Evolutionary conservation across 2,797 vertebrate species (phyloP).

Genomic region (Meriones psammophilus): DNA sequence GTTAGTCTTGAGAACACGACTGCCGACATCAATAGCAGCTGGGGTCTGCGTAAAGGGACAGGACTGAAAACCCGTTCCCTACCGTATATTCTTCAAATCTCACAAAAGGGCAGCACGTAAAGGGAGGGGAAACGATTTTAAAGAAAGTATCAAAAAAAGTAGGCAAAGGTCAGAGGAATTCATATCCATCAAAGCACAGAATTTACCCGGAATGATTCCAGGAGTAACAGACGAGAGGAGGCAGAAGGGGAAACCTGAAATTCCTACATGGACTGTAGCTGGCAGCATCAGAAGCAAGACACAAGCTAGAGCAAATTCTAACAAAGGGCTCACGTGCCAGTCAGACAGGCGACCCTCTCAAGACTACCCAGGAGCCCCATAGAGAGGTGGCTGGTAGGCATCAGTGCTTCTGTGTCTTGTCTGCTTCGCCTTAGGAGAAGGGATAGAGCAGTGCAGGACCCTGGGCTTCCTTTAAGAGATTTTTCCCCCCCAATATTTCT

Average conservation of each 20-base stretch:
- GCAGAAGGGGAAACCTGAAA: neutral
- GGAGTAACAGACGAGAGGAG: neutral
- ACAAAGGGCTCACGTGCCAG: neutral
- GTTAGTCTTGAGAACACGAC: neutral
- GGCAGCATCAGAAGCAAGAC: constrained; percentile 19
- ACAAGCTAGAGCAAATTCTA: constrained; percentile 10
- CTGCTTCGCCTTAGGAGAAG: neutral
- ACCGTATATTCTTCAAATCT: no score
- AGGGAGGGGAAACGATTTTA: neutral
- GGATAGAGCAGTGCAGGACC: neutral
- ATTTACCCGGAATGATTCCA: neutral
- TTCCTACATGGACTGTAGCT: neutral
- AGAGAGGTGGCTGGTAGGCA: neutral
- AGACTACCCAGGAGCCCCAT: neutral
- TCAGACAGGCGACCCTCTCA: neutral
- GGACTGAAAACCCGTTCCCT: neutral
- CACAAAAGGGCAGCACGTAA: neutral
- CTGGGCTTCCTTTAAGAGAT: neutral
- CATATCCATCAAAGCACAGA: neutral
- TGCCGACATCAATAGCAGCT: neutral
- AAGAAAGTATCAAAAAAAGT: neutral
- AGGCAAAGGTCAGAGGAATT: neutral
- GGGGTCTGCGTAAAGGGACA: neutral
- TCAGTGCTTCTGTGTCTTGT: neutral
- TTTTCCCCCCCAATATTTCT: neutral